A percentile compares a stretch with the other conserved stretches of the same genome.
phyloP scores from a whole-genome alignment of 2,888 invertebrate species.

The Aleiodes alternator region DNA sequence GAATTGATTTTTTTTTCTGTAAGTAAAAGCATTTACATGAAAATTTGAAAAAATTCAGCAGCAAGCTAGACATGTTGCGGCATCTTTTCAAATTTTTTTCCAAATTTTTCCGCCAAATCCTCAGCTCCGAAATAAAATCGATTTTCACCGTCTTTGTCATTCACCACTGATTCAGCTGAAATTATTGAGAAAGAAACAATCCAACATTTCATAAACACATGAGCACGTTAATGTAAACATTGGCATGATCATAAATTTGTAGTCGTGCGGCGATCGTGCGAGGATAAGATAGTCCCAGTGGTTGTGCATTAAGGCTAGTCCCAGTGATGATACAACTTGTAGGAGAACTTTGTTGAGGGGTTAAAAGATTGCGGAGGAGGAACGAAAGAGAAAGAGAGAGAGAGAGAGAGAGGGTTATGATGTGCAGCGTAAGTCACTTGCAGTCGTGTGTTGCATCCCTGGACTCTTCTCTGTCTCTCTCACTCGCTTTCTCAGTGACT shows the following conservation, averaged over 20 bases:
- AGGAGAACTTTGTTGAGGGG: conserved; percentile 29
- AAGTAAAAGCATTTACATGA: too few relatives aligned
- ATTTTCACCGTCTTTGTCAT: too few relatives aligned
- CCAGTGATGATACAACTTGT: conserved; percentile 19
- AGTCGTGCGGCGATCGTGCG: conserved; percentile 44
- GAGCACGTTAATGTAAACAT: conserved; percentile 15
- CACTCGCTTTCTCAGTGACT: conserved; percentile 28
- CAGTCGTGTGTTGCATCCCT: conserved; percentile 24
- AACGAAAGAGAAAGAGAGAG: neutral
- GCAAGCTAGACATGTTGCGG: too few relatives aligned
- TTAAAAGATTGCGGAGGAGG: conserved; percentile 26
- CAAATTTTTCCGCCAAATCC: too few relatives aligned
- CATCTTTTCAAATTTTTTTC: too few relatives aligned
- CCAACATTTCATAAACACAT: conserved; percentile 15
- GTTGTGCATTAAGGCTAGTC: conserved; percentile 43
- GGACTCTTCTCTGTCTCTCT: conserved; percentile 3
- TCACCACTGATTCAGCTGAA: too few relatives aligned
- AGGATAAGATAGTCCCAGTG: conserved; percentile 44
- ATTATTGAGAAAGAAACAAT: too few relatives aligned
- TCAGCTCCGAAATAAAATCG: too few relatives aligned
- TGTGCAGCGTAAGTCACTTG: conserved; percentile 9
- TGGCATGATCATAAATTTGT: conserved; percentile 36
- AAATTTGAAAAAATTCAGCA: too few relatives aligned
- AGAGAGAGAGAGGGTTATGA: neutral
- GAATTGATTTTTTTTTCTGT: too few relatives aligned